Conservation (phyloP, 2,113 vertebrate genomes). For the Proteles cristata region DNA sequence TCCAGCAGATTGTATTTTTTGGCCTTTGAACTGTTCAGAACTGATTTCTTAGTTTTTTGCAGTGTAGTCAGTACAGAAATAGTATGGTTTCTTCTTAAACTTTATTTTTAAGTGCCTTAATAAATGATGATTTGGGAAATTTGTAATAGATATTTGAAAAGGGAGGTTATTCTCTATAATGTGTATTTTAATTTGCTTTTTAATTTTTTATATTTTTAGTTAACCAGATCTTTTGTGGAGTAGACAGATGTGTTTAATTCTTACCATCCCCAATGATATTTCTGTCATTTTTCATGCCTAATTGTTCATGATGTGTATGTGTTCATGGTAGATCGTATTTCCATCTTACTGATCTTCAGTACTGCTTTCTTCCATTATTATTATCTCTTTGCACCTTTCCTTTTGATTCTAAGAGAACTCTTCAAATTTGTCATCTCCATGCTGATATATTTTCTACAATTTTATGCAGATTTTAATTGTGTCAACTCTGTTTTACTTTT, state of each 20-base stretch:
- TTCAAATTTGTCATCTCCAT: neutral
- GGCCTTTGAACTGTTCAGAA: neutral
- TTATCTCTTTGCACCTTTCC: neutral
- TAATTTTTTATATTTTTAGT: neutral
- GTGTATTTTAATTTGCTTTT: neutral
- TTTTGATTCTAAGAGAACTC: slow-evolving; percentile 7
- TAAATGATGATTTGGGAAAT: neutral
- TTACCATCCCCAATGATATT: neutral
- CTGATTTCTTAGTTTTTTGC: neutral
- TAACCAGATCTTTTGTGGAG: neutral
- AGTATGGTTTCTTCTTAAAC: neutral
- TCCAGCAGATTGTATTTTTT: neutral
- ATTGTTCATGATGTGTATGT: neutral
- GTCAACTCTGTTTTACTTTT: slow-evolving; percentile 10
- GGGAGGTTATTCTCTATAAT: neutral
- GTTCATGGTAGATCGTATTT: neutral
- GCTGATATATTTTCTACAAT: neutral
- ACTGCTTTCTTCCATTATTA: neutral
- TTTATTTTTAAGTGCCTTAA: neutral
- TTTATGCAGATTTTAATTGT: slow-evolving; percentile 31
- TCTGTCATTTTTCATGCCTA: neutral
- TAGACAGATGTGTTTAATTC: neutral
- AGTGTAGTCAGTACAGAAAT: neutral
- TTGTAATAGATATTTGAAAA: slow-evolving; percentile 29
- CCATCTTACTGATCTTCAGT: neutral